Percentiles rank a stretch among this genome's conserved stretches.
phyloP scores from a whole-genome alignment of 64 coral and sea anemone genomes.

The Pocillopora damicornis region DNA sequence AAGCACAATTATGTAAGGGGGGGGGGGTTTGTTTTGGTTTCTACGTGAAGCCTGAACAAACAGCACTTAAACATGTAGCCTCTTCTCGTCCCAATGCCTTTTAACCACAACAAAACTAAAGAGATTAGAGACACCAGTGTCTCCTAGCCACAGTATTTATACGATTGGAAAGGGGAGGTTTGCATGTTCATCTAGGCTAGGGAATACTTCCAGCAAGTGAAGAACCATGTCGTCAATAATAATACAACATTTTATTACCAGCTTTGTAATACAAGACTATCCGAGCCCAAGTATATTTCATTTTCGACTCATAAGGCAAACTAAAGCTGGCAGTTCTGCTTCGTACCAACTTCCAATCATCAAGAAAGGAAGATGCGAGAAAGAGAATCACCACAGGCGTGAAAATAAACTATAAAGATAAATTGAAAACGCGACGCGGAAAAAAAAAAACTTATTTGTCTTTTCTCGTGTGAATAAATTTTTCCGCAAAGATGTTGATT shows the following conservation, averaged over 20 bases:
- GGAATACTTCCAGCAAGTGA: not conserved
- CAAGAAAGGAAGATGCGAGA: conserved; percentile 19
- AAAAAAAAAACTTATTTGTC: not conserved
- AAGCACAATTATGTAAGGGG: too few relatives aligned
- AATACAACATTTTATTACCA: conserved; percentile 33
- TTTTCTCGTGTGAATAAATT: too few relatives aligned
- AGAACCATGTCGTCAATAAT: not conserved
- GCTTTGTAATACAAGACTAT: conserved; percentile 19
- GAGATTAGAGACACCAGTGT: too few relatives aligned
- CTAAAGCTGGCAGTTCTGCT: conserved; percentile 19
- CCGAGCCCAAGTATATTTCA: conserved; percentile 5
- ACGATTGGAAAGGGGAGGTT: too few relatives aligned
- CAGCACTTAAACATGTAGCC: too few relatives aligned
- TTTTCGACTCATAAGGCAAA: not conserved
- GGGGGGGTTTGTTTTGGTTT: too few relatives aligned
- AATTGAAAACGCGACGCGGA: not conserved
- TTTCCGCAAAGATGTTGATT: too few relatives aligned
- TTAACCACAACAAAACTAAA: too few relatives aligned
- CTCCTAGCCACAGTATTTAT: too few relatives aligned
- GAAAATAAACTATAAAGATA: not conserved
- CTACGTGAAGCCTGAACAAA: too few relatives aligned
- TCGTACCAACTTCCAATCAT: conserved; percentile 16
- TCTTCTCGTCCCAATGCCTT: too few relatives aligned
- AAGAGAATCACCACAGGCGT: not conserved
- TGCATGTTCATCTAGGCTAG: too few relatives aligned